Evolutionary conservation across 2,888 invertebrate genomes (phyloP), one percentile per base, ranked within the genome.

Genomic region (Apoda limacodes): DNA sequence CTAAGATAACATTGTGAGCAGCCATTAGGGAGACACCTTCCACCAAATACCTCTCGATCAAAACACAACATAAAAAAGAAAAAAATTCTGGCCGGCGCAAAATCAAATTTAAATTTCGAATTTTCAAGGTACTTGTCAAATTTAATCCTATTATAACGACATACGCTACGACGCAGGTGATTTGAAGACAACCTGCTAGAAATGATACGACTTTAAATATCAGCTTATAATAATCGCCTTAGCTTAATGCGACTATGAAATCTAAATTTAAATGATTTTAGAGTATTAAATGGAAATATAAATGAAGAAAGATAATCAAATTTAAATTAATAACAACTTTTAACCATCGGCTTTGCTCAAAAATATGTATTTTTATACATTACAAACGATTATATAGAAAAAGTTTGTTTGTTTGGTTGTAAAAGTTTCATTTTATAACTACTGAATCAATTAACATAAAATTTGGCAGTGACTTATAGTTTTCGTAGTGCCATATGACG

Each of bases 141-240:
- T 49, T 17, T 69, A 72, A 74, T 71, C 70, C 62, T 68, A 68
- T 67, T 67, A 65, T 34, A 33, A 37, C 60, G 61, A 63, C 62
- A 55, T 48, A 50, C 54, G n/a, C n/a, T n/a, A n/a, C n/a, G 58
- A 58, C 51, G 43, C 43, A 53, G 49, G 48, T 51, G 46, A 45
- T 43, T 45, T 40, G 49, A 48, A 39, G 45, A 50, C 46, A 45
- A 36, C 20, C 28, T 28, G 34, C 32, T 31, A 37, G 38, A 43
- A 46, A 45, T 42, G 48, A 49, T 42, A 43, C 29, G 51, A 46
- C 5, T 17, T 17, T 17, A 17, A n/a, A 17, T 17, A 17, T 17
- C 5, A 7, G 7, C 46, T 52, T 46, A 47, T 37, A 40, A 27
- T 52, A 52, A 55, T 51, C 55, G 46, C 36, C 40, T 52, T 51